A percentile compares a stretch with the other conserved stretches of the same genome.
Conservation (phyloP, 2,888 invertebrate species). For the Nomada lathburiana region DNA sequence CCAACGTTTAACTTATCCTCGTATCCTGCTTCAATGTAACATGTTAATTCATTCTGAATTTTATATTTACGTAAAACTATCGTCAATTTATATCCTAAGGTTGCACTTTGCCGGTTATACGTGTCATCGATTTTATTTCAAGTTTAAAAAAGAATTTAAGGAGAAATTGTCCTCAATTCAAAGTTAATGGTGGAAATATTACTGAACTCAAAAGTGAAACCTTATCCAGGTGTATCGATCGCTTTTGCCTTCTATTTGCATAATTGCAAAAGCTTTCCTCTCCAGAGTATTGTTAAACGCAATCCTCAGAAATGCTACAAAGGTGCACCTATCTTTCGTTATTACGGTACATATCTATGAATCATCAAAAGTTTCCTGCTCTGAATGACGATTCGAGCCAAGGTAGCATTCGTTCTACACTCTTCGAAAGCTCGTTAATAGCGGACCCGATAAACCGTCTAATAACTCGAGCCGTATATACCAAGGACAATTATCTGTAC, state of each 20-base stretch:
- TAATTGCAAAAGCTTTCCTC: neutral
- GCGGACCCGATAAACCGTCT: slow-evolving; percentile 21
- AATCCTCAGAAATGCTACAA: neutral
- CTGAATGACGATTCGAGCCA: slow-evolving; percentile 16
- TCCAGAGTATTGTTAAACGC: neutral
- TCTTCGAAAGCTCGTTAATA: neutral
- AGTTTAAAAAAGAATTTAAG: neutral
- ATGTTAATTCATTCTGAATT: too few relatives aligned
- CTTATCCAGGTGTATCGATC: neutral
- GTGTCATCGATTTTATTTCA: too few relatives aligned
- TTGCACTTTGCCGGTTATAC: too few relatives aligned
- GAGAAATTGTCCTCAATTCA: neutral
- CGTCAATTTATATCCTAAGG: too few relatives aligned
- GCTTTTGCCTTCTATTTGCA: neutral
- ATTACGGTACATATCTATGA: slow-evolving; percentile 24
- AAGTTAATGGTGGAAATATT: neutral
- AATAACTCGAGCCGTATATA: neutral
- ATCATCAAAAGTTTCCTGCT: neutral
- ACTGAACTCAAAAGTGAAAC: neutral
- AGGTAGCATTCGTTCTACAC: neutral
- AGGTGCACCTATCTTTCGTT: too few relatives aligned
- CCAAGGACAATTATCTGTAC: slow-evolving; percentile 46
- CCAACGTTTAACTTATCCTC: neutral
- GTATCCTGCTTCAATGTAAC: neutral
- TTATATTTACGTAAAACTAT: too few relatives aligned